These are phyloP conservation scores for Dendroctonus ponderosae DNA, from an alignment of 1,140 invertebrate species.

Conservation along the genomic window DNA sequence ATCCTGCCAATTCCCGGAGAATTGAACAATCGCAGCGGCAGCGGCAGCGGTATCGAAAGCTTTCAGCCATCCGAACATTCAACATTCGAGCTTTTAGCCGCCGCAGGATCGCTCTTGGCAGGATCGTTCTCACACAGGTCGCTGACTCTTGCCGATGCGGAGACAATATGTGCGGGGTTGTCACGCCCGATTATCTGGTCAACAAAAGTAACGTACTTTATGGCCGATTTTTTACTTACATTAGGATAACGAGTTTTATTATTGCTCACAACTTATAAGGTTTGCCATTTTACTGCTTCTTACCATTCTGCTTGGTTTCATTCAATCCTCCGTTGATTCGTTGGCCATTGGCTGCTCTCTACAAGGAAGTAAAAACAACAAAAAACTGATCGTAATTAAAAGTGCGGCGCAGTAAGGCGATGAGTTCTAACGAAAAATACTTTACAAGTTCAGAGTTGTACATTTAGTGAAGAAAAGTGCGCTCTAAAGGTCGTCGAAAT, in stretches of 20 bases:
- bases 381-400: too few relatives aligned
- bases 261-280: not conserved
- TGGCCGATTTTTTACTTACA: conserved; percentile 1
- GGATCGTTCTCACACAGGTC: conserved; percentile 31
- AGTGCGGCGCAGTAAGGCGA: too few relatives aligned
- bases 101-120: conserved; percentile 23
- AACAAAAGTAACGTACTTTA: not conserved
- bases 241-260: conserved; percentile 2
- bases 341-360: too few relatives aligned
- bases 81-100: conserved; percentile 12
- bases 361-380: too few relatives aligned
- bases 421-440: too few relatives aligned
- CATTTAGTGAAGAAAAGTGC: too few relatives aligned
- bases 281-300: too few relatives aligned
- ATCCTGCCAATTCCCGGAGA: conserved; percentile 13
- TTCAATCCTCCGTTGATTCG: too few relatives aligned
- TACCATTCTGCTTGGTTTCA: too few relatives aligned
- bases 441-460: too few relatives aligned
- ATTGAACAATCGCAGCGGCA: conserved; percentile 8
- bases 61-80: conserved; percentile 5
- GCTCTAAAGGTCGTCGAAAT: too few relatives aligned
- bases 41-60: conserved; percentile 10
- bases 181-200: conserved; percentile 20
- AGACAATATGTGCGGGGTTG: conserved; percentile 26
- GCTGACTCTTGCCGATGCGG: conserved; percentile 24